Evolutionary conservation across 2,888 invertebrate genomes (phyloP).

Genomic region (Diadromus collaris): DNA sequence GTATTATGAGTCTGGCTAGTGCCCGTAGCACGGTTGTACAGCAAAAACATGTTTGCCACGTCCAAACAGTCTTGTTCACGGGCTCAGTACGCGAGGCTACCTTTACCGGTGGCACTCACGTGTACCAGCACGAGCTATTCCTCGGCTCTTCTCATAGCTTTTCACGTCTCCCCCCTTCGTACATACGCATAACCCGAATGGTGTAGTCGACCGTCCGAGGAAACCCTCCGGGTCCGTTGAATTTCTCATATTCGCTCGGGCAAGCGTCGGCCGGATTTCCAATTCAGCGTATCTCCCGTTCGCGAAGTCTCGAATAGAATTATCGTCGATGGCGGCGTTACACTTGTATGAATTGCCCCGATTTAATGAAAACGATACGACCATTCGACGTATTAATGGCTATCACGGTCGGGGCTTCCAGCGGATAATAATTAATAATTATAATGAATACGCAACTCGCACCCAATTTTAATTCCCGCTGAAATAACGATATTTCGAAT

Average conservation of each 20-base stretch:
- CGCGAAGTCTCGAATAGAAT: neutral
- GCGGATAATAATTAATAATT: slow-evolving; percentile 41
- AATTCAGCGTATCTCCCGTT: neutral
- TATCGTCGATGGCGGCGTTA: neutral
- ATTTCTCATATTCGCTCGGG: slow-evolving; percentile 21
- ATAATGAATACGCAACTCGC: slow-evolving; percentile 49
- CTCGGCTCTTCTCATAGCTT: slow-evolving; percentile 32
- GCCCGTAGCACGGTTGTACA: slow-evolving; percentile 34
- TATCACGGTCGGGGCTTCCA: neutral
- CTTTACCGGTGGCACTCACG: slow-evolving; percentile 55
- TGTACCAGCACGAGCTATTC: slow-evolving; percentile 25
- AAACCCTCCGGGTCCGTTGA: slow-evolving; percentile 23
- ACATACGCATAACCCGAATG: neutral
- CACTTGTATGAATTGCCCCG: neutral
- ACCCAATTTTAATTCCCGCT: slow-evolving; percentile 30
- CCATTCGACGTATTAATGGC: slow-evolving; percentile 1
- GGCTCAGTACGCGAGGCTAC: slow-evolving; percentile 42
- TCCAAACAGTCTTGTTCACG: slow-evolving; percentile 61
- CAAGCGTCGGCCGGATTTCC: slow-evolving; percentile 16
- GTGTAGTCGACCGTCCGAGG: neutral
- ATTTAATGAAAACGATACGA: neutral
- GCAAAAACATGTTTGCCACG: slow-evolving; percentile 65
- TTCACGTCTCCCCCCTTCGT: slow-evolving; percentile 17
- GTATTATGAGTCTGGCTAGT: slow-evolving; percentile 32
- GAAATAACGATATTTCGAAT: slow-evolving; percentile 11